Base-by-base conservation (phyloP, 2,113 vertebrate genomes). In the Montifringilla adamsi region DNA sequence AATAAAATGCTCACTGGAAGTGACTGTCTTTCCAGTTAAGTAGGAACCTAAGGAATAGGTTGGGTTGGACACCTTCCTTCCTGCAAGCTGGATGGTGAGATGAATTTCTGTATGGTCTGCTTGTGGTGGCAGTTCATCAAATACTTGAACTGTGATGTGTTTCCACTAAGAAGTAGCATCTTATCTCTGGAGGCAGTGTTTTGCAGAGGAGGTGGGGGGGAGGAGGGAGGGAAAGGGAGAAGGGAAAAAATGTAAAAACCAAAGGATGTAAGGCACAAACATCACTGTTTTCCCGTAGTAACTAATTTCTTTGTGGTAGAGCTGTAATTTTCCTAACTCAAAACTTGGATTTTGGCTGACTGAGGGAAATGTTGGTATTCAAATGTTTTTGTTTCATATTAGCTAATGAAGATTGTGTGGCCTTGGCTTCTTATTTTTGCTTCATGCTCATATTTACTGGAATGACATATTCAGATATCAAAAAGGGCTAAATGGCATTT, bases 161-260 rank as follows among this genome's bases (percentile, higher is more conserved):
- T 81, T 27, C 41, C 11, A 13, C 49, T 46, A 35, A 49, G 52
- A 28, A 84, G 17, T 24, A 78, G 27, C 50, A 67, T n/a, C 21
- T 69, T 84, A 19, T 20, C 33, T 74, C 28, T 67, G 26, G 17
- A 67, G n/a, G 23, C 28, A 66, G 28, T 49, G 43, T 30, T 67
- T 41, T 7, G 17, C 2, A 5, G 4, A 14, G 37, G 10, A 6
- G 27, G 21, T 30, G 52, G 4, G 11, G 4, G 2, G 5, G 3
- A 16, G 27, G 9, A 6, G n/a, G 17, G 19, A 35, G 14, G 11
- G 7, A 11, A n/a, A 35, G 26, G 22, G 33, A 53, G 23, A 60
- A 75, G 39, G 15, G 13, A 24, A 24, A 26, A 55, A 20, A 5
- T 7, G 22, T 39, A 6, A 37, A 30, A 47, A 53, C 6, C 15